Percentiles rank a stretch among this genome's conserved stretches.
Evolutionary conservation across 1,140 invertebrate genomes (phyloP).

Genomic region (Daktulosphaira vitifoliae): DNA sequence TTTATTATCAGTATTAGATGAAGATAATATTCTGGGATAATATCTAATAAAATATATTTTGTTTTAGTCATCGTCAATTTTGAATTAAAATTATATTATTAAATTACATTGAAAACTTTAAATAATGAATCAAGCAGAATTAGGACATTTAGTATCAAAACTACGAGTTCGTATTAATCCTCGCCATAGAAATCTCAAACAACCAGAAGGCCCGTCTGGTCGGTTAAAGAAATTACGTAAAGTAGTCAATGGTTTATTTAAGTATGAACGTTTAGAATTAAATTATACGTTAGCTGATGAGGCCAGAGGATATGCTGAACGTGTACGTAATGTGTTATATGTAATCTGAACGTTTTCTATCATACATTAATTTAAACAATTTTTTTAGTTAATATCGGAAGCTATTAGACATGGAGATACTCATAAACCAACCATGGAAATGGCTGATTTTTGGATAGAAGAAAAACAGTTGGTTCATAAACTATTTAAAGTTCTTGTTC

Average conservation of each 20-base stretch:
- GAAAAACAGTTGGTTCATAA: slow-evolving; percentile 87
- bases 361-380: neutral
- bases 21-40: too few species aligned
- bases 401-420: slow-evolving; percentile 77
- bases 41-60: too few species aligned
- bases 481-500: slow-evolving; percentile 84
- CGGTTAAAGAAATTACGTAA: slow-evolving; percentile 65
- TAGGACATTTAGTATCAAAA: slow-evolving; percentile 38
- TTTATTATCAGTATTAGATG: too few species aligned
- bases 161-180: slow-evolving; percentile 37
- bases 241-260: slow-evolving; percentile 74
- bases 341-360: neutral
- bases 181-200: slow-evolving; percentile 48
- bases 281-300: slow-evolving; percentile 68
- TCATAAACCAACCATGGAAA: slow-evolving; percentile 76
- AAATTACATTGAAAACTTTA: too few species aligned
- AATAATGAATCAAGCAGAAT: slow-evolving; percentile 40
- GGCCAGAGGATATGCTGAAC: slow-evolving; percentile 78
- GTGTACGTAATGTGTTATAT: slow-evolving; percentile 51
- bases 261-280: slow-evolving; percentile 81
- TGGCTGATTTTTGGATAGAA: slow-evolving; percentile 77
- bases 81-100: too few species aligned
- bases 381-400: slow-evolving; percentile 71
- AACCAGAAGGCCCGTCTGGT: slow-evolving; percentile 61
- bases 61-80: too few species aligned